phyloP scores from a whole-genome alignment of 2,113 vertebrate genomes.

The Notarius lentiginosus region DNA sequence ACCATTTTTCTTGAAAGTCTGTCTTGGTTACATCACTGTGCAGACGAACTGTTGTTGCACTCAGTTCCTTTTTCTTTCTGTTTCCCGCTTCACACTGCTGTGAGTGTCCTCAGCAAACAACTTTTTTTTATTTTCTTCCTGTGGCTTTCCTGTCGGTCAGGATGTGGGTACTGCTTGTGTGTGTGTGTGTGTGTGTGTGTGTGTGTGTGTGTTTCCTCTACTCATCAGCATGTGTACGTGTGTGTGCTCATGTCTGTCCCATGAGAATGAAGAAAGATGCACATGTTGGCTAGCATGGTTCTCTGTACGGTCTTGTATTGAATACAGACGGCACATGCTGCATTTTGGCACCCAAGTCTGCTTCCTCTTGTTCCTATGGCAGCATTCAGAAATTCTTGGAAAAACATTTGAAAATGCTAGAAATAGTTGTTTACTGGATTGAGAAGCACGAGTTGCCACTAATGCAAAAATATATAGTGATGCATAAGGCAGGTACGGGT shows the following conservation, averaged over 20 bases:
- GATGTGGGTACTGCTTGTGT: conserved; percentile 57
- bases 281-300: conserved; percentile 2
- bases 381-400: conserved; percentile 30
- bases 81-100: not conserved
- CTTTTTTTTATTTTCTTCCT: conserved; percentile 44
- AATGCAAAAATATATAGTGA: not conserved
- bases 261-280: conserved; percentile 5
- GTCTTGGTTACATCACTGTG: not conserved
- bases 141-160: conserved; percentile 42
- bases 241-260: conserved; percentile 6
- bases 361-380: conserved; percentile 35
- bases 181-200: conserved; percentile 29
- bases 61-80: conserved; percentile 33
- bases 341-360: conserved; percentile 4
- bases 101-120: conserved; percentile 37
- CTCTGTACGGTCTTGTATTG: not conserved
- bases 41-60: conserved; percentile 11
- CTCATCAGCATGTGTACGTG: conserved; percentile 17
- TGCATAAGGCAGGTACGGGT: not conserved
- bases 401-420: not conserved
- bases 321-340: not conserved
- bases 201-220: not conserved
- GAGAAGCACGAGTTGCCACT: not conserved
- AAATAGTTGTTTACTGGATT: not conserved
- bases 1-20: not conserved